These are phyloP conservation scores for Gymnodraco acuticeps DNA, from an alignment of 2,797 vertebrate genomes.

Conservation along the genomic window DNA sequence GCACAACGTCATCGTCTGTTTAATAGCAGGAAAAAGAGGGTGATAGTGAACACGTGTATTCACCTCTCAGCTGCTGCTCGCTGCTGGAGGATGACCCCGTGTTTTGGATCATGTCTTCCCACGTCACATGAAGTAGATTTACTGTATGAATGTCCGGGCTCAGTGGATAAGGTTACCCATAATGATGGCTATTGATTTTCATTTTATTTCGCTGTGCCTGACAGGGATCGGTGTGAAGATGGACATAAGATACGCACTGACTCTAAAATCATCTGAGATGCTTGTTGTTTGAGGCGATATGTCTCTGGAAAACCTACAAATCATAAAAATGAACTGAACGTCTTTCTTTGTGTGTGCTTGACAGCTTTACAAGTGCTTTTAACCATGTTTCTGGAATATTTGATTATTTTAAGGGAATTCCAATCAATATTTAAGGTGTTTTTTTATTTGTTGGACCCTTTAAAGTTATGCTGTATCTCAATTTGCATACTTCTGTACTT, in stretches of 20 bases:
- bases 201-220: slow-evolving; percentile 48
- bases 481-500: too few species aligned
- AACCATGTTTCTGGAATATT: background rate
- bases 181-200: slow-evolving; percentile 60
- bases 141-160: slow-evolving; percentile 41
- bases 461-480: background rate
- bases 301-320: slow-evolving; percentile 30
- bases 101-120: slow-evolving; percentile 42
- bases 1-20: slow-evolving; percentile 15
- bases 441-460: background rate
- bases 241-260: slow-evolving; percentile 49
- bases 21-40: slow-evolving; percentile 37
- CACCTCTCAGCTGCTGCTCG: slow-evolving; percentile 22
- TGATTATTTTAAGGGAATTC: background rate
- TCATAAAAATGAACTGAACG: slow-evolving; percentile 19
- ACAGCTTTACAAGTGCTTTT: background rate
- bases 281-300: slow-evolving; percentile 47
- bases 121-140: slow-evolving; percentile 49
- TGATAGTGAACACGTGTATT: slow-evolving; percentile 20
- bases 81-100: slow-evolving; percentile 43
- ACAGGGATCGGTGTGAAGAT: slow-evolving; percentile 33
- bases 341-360: background rate
- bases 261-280: slow-evolving; percentile 26
- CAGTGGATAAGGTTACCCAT: slow-evolving; percentile 59
- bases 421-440: background rate